Evolutionary conservation across 2,888 invertebrate species (phyloP).

Genomic region (Sphaeridia pumilis): DNA sequence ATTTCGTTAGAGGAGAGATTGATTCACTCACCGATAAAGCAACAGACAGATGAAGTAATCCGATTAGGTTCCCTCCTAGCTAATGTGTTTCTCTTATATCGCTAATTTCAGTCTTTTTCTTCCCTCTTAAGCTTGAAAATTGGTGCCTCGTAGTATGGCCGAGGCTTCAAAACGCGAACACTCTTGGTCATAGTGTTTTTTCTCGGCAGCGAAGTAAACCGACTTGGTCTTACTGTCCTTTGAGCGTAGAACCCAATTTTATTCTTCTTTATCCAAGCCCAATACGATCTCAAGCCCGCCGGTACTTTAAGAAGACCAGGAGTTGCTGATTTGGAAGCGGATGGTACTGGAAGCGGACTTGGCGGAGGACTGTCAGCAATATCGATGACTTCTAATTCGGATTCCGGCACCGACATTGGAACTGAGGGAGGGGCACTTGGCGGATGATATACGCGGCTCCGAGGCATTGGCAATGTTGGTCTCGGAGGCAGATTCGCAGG

Average conservation of each 20-base stretch:
- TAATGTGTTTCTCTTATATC: neutral
- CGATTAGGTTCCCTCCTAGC: neutral
- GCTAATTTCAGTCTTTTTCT: neutral
- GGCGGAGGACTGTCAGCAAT: neutral
- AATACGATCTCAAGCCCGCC: neutral
- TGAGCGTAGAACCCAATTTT: conserved; percentile 4
- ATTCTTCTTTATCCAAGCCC: conserved; percentile 1
- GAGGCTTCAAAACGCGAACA: neutral
- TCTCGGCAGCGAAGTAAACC: no score
- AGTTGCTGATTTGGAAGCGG: no score
- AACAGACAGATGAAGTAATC: no score
- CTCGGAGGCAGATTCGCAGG: neutral
- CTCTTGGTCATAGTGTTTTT: no score
- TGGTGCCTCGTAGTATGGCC: conserved; percentile 1
- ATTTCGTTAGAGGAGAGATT: neutral
- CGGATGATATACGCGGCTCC: neutral
- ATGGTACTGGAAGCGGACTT: no score
- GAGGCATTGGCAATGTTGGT: neutral
- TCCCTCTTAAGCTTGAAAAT: neutral
- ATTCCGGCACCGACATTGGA: neutral
- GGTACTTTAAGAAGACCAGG: neutral
- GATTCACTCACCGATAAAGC: neutral
- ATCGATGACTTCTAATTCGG: neutral
- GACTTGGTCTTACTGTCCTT: no score
- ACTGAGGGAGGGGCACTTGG: neutral